Conservation (phyloP, 1,140 invertebrate species). For the Metopolophium dirhodum region DNA sequence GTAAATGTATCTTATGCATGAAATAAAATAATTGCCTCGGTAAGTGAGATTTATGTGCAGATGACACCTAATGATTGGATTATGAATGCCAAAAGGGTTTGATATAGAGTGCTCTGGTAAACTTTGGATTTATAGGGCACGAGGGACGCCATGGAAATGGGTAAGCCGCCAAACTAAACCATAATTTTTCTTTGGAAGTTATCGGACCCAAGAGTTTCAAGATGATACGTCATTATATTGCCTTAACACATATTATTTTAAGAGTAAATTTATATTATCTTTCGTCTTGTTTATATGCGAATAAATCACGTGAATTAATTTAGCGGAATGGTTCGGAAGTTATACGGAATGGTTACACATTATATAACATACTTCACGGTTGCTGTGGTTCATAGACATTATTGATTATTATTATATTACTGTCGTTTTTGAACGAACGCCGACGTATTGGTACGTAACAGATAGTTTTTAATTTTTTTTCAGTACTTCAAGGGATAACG, state of each 20-base stretch:
- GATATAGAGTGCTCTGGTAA: neutral
- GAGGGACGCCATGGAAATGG: neutral
- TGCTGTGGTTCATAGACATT: neutral
- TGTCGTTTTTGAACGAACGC: neutral
- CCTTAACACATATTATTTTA: neutral
- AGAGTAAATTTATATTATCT: slow-evolving; percentile 37
- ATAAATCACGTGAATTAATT: neutral
- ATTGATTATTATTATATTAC: too few relatives aligned
- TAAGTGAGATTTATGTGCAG: slow-evolving; percentile 10
- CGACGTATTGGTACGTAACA: too few relatives aligned
- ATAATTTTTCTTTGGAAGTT: slow-evolving; percentile 29
- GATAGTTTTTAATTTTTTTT: too few relatives aligned
- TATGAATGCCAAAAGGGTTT: slow-evolving; percentile 8
- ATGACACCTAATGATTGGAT: neutral
- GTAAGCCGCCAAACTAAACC: neutral
- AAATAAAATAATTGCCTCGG: neutral
- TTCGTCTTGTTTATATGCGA: neutral
- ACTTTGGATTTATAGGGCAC: slow-evolving; percentile 32
- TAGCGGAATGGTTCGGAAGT: neutral
- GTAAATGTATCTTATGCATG: neutral
- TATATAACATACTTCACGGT: neutral
- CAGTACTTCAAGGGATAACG: too few relatives aligned
- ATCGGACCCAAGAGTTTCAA: slow-evolving; percentile 29
- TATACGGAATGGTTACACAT: neutral
- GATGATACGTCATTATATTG: slow-evolving; percentile 8